phyloP scores from a whole-genome alignment of 1,140 invertebrate species.

The Tetraneura akinire region DNA sequence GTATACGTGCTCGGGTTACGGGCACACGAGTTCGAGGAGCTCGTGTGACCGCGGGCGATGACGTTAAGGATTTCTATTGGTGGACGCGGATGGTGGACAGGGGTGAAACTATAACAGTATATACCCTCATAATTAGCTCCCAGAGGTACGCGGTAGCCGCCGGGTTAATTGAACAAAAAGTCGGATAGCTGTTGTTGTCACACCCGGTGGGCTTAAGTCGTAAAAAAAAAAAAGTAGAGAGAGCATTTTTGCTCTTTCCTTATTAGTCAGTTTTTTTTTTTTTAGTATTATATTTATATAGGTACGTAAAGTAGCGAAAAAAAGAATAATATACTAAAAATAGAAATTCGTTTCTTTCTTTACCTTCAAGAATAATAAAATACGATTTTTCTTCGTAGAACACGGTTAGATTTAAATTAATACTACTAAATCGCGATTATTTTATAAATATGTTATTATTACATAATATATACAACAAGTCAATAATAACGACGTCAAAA shows the following conservation, averaged over 20 bases:
- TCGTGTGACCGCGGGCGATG: not conserved
- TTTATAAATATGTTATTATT: no score
- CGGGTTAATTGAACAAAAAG: conserved; percentile 37
- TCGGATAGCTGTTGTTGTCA: not conserved
- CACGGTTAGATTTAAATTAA: no score
- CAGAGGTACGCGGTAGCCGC: not conserved
- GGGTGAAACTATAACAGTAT: not conserved
- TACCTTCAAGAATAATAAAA: no score
- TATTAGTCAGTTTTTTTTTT: conserved; percentile 14
- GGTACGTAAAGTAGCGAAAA: not conserved
- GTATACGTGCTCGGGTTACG: conserved; percentile 5
- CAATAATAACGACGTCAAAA: no score
- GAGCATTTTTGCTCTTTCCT: not conserved
- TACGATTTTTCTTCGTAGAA: not conserved
- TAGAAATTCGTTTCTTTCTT: not conserved
- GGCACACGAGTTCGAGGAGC: not conserved
- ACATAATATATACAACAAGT: no score
- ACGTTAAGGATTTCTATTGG: not conserved
- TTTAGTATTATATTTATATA: not conserved
- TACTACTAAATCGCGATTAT: no score
- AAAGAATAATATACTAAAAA: no score
- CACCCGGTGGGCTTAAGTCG: conserved; percentile 18
- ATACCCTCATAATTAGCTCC: conserved; percentile 35
- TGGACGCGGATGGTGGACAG: not conserved
- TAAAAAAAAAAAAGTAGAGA: not conserved